A percentile compares a stretch with the other conserved stretches of the same genome.
Conservation (phyloP, 2,888 invertebrate genomes). For the Nomada hirtipes region DNA sequence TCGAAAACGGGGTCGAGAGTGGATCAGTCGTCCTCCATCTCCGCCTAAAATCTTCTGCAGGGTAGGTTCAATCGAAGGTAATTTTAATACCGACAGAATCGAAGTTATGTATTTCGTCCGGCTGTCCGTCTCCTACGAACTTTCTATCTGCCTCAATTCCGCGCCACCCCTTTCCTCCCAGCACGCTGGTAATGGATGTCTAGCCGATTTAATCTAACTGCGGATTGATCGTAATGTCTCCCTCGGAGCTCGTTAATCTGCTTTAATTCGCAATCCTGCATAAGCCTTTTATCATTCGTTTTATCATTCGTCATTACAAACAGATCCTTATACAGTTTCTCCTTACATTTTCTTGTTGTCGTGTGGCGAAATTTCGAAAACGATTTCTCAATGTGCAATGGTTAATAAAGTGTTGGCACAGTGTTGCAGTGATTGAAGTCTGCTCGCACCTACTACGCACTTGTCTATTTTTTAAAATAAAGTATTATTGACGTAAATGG, state of each 20-base stretch:
- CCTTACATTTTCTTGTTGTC: no score
- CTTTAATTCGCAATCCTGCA: slow-evolving; percentile 46
- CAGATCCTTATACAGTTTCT: no score
- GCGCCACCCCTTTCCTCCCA: neutral
- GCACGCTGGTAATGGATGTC: slow-evolving; percentile 45
- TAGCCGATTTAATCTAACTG: slow-evolving; percentile 56
- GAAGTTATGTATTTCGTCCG: slow-evolving; percentile 1
- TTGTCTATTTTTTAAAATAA: no score
- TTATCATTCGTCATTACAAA: neutral
- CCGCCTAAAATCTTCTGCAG: neutral
- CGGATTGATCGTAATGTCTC: slow-evolving; percentile 50
- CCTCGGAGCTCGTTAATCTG: slow-evolving; percentile 41
- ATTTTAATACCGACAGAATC: slow-evolving; percentile 46
- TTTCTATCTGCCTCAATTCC: slow-evolving; percentile 3
- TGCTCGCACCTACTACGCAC: no score
- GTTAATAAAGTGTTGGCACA: no score
- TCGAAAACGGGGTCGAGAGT: neutral
- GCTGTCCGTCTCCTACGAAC: neutral
- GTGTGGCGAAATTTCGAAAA: no score
- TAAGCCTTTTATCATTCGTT: slow-evolving; percentile 54
- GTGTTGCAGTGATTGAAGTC: no score
- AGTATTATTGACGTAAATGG: no score
- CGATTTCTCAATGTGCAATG: no score
- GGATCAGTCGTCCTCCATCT: neutral
- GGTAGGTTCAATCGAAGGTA: slow-evolving; percentile 7